Base-by-base conservation (phyloP, 2,113 vertebrate genomes). In the Nanger granti region DNA sequence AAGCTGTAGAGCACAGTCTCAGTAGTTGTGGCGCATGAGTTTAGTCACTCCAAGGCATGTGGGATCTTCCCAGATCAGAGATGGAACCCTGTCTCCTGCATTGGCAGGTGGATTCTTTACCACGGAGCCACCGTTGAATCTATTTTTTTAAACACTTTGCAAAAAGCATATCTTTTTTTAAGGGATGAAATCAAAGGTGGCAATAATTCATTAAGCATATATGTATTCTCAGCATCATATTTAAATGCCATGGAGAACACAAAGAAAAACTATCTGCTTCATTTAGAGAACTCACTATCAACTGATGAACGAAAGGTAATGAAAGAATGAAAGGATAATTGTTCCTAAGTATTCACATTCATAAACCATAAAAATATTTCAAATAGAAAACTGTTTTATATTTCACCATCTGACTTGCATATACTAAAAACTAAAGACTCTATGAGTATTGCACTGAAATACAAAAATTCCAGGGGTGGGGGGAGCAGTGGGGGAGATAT, bases 181-280 rank as follows among this genome's bases (percentile, higher is more conserved):
- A 94, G 4, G 10, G 31, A 79, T 83, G 18, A 11, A 91, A 83
- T 69, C 9, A 95, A 85, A 97, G 44, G 13, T 87, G 15, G 14
- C 31, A 91, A 94, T 55, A 90, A 92, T 89, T 47, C 89, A 89
- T 87, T 80, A 95, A 93, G 47, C 8, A 24, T 14, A n/a, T 55
- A 14, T 34, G 1, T 62, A 34, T 86, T 44, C 57, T 96, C 86
- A 86, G 69, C 22, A 41, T 66, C 89, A 17, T 73, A 8, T 91
- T 80, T 87, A 88, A 95, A 69, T 62, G 57, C 11, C 64, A 62
- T 73, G 41, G 31, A 85, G 44, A 87, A 52, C 22, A 90, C 82
- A 90, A 92, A 87, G 66, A 11, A 57, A 94, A 94, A 92, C n/a
- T 26, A 44, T 13, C 14, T 87, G 90, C 31, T 87, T 96, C 24